phyloP scores from a whole-genome alignment of 2,888 invertebrate genomes.

The Nomada fucata region DNA sequence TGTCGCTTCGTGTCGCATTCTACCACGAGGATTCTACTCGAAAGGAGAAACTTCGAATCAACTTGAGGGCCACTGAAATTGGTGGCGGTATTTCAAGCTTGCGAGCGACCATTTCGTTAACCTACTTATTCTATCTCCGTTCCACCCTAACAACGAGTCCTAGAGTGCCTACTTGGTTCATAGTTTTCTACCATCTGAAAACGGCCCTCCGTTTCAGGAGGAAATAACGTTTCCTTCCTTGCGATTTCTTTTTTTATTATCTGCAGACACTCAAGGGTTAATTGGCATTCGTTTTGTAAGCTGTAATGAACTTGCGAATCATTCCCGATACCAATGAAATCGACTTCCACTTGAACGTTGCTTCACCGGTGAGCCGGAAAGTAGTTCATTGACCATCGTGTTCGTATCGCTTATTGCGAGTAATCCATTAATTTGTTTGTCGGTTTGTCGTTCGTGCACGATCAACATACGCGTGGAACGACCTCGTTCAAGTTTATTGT shows the following conservation, averaged over 20 bases:
- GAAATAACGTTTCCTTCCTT: constrained; percentile 39
- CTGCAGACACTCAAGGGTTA: constrained; percentile 3
- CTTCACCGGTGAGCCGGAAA: constrained; percentile 21
- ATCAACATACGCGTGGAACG: not conserved
- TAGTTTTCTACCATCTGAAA: constrained; percentile 56
- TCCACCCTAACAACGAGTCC: constrained; percentile 21
- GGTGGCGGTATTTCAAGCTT: constrained; percentile 71
- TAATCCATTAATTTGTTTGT: constrained; percentile 16
- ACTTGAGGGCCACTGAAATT: constrained; percentile 72
- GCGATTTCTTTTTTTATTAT: constrained; percentile 53
- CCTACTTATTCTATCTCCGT: constrained; percentile 72
- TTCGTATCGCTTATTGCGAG: not conserved
- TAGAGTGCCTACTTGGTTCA: constrained; percentile 56
- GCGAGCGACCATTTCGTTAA: constrained; percentile 74
- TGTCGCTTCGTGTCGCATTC: constrained; percentile 64
- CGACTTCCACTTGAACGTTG: constrained; percentile 37
- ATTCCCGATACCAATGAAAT: constrained; percentile 23
- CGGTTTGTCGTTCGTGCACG: constrained; percentile 1
- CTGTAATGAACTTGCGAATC: constrained; percentile 30
- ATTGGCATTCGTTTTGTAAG: constrained; percentile 33
- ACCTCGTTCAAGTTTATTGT: not conserved
- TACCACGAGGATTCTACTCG: constrained; percentile 37
- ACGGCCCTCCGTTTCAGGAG: constrained; percentile 26
- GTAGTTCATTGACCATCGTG: constrained; percentile 13
- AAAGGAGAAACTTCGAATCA: constrained; percentile 65